Evolutionary conservation across 2,888 invertebrate species (phyloP), one percentile per base, ranked within the genome.

Genomic region (Caenorhabditis sp.): DNA sequence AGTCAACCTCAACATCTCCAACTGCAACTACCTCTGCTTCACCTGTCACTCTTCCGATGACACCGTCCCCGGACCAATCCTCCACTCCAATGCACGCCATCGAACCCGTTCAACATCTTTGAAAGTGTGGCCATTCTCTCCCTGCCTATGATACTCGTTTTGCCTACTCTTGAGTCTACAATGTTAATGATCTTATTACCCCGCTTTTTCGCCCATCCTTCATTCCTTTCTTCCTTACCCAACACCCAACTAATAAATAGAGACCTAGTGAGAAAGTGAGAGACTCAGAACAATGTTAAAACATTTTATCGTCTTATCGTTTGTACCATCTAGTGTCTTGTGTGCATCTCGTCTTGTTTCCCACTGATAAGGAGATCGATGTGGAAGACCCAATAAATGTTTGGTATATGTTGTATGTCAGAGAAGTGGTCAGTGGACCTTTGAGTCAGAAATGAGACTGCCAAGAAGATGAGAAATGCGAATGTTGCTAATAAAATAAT

Each of bases 321-420:
- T 56, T 70, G 79, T 79, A 79, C 79, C 79, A 79, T 79, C 79
- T 79, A 72, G 79, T 70, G 79, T 79, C 79, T 63, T 79, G 64
- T 72, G 70, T 79, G 70, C 68, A 59, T 68, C 72, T 38, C 38
- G 44, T 51, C 56, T 22, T 35, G 54, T 69, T 69, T 49, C 38
- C 59, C 38, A 70, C 77, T 77, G 77, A 77, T 77, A 77, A 76
- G 35, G 44, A 51, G 35, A 68, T 26, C 16, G 59, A 66, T 66
- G 68, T 41, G 64, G 44, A 54, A 63, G 54, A 56, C 79, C 68
- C 63, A 79, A 70, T 79, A 63, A 77, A 77, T 70, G 77, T 54
- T 77, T 77, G 77, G 54, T 68, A 69, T 28, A 16, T 26, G 16
- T 44, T 41, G 1, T 41, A 44, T 26, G 58, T n/a, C 10, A n/a